phyloP scores from a whole-genome alignment of 2,113 vertebrate species.

The Nerophis lumbriciformis region DNA sequence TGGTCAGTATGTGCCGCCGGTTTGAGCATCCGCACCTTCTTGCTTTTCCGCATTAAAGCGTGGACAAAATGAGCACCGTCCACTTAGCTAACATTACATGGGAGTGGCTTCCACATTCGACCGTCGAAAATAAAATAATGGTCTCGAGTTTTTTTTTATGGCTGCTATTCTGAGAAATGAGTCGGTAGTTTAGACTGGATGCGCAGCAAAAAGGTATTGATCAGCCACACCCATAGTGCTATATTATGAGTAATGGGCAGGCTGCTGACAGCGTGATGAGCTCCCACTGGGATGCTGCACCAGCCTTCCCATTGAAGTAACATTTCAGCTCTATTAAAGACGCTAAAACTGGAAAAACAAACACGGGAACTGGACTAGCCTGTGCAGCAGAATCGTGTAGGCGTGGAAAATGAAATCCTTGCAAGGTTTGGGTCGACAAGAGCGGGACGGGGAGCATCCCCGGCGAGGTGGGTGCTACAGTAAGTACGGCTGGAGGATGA shows the following conservation, averaged over 20 bases:
- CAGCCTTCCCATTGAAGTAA: slow-evolving; percentile 7
- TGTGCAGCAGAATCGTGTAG: slow-evolving; percentile 31
- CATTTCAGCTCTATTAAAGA: slow-evolving; percentile 6
- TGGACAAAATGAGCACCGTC: slow-evolving; percentile 50
- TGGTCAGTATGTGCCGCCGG: slow-evolving; percentile 47
- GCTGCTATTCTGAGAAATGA: slow-evolving; percentile 39
- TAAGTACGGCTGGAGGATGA: slow-evolving; percentile 37
- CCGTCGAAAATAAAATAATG: slow-evolving; percentile 22
- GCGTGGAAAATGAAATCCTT: slow-evolving; percentile 65
- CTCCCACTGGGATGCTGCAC: slow-evolving; percentile 9
- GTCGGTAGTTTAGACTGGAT: slow-evolving; percentile 36
- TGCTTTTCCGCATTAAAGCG: slow-evolving; percentile 59
- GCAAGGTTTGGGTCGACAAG: slow-evolving; percentile 13
- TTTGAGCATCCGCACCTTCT: slow-evolving; percentile 62
- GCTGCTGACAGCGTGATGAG: slow-evolving; percentile 36
- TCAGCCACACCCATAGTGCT: slow-evolving; percentile 36
- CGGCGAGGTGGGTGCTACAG: slow-evolving; percentile 29
- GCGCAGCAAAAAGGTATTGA: slow-evolving; percentile 58
- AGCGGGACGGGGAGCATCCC: slow-evolving; percentile 36
- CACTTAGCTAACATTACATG: slow-evolving; percentile 53
- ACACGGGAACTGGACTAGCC: slow-evolving; percentile 54
- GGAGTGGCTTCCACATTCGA: slow-evolving; percentile 27
- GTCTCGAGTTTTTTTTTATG: slow-evolving; percentile 24
- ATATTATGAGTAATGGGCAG: slow-evolving; percentile 42
- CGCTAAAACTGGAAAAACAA: slow-evolving; percentile 21